These are phyloP conservation scores for Girardinus metallicus DNA, from an alignment of 2,797 vertebrate species.

Conservation along the genomic window DNA sequence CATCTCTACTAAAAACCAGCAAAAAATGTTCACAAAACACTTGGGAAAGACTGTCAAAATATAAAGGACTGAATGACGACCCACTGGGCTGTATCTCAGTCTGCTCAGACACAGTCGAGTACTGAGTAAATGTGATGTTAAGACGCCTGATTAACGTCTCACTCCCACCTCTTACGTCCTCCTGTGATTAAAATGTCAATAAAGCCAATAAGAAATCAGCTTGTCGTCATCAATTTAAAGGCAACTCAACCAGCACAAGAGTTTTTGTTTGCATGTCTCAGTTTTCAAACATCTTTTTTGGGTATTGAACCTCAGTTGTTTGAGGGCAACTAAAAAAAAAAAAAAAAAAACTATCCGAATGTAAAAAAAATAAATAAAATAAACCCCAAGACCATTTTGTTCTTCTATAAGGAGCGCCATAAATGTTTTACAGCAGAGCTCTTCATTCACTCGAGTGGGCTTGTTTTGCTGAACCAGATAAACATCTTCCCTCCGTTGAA, in stretches of 20 bases:
- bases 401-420: neutral
- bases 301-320: neutral
- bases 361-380: neutral
- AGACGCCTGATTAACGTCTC: neutral
- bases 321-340: neutral
- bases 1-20: neutral
- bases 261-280: neutral
- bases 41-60: neutral
- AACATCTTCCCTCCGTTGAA: constrained; percentile 2
- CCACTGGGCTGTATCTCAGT: neutral
- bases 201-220: constrained; percentile 3
- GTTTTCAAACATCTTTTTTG: neutral
- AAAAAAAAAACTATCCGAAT: too few relatives aligned
- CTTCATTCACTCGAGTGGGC: neutral
- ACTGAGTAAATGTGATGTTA: neutral
- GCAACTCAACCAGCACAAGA: neutral
- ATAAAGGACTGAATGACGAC: neutral
- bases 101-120: neutral
- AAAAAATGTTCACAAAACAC: neutral
- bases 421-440: constrained; percentile 2
- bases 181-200: constrained; percentile 16
- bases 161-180: neutral
- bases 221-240: neutral
- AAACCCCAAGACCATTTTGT: neutral
- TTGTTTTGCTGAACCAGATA: constrained; percentile 6